Conservation (phyloP, 1,140 invertebrate genomes). For the Pararge aegeria region DNA sequence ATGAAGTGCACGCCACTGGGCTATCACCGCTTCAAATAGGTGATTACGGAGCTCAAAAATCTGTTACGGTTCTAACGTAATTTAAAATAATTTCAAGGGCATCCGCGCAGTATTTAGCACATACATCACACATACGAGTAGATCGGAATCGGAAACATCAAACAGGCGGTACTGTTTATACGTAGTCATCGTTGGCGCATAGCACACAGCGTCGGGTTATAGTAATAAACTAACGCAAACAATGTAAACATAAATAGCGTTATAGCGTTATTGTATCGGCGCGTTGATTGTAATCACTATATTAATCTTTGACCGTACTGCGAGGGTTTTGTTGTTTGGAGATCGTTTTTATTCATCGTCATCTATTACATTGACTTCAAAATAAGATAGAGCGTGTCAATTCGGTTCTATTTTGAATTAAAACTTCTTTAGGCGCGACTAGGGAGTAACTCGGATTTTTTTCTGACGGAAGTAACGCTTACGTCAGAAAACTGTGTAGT, state of each 20-base stretch:
- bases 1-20: no score
- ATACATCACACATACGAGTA: background rate
- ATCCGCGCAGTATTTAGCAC: background rate
- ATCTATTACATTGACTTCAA: no score
- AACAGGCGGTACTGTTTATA: background rate
- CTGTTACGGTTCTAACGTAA: background rate
- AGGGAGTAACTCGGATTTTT: no score
- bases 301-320: background rate
- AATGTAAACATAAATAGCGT: background rate
- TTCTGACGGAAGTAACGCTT: no score
- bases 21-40: no score
- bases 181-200: background rate
- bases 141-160: conserved; percentile 1
- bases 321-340: no score
- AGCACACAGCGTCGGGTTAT: background rate
- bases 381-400: no score
- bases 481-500: no score
- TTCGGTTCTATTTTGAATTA: no score
- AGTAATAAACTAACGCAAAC: background rate
- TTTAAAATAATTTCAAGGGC: background rate
- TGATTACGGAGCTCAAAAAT: no score
- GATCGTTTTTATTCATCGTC: no score
- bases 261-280: background rate
- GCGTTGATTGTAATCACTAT: background rate
- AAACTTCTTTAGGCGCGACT: no score